A percentile compares a stretch with the other conserved stretches of the same genome.
Evolutionary conservation across 2,888 invertebrate species (phyloP).

Genomic region (Dryadula phaetusa): DNA sequence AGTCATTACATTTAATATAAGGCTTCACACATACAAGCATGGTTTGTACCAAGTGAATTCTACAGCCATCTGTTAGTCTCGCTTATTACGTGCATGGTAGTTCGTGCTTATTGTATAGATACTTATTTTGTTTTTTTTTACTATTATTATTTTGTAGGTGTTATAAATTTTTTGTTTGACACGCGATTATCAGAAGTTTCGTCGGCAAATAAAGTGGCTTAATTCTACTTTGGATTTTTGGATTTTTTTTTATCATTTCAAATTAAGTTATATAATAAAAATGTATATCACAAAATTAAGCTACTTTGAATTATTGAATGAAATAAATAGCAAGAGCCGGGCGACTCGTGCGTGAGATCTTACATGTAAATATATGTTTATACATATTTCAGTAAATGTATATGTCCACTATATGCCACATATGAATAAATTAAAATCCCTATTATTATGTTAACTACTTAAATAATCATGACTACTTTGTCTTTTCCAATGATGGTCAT

Average conservation of each 20-base stretch:
- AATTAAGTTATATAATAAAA: too few species aligned
- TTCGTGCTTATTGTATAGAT: constrained; percentile 59
- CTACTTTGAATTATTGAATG: constrained; percentile 2
- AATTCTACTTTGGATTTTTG: background rate
- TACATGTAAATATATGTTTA: background rate
- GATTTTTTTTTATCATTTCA: background rate
- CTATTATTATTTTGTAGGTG: background rate
- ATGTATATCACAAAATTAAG: background rate
- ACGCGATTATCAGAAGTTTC: constrained; percentile 62
- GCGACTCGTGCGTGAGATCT: constrained; percentile 24
- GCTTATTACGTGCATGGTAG: constrained; percentile 69
- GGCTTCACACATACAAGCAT: constrained; percentile 20
- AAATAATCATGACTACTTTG: background rate
- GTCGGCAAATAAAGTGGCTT: constrained; percentile 38
- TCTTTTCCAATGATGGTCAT: background rate
- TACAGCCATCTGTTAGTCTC: constrained; percentile 74
- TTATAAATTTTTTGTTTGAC: background rate
- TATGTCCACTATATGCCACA: background rate
- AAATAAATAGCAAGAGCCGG: background rate
- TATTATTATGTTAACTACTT: background rate
- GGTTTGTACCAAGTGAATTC: constrained; percentile 64
- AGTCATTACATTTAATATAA: background rate
- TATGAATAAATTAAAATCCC: background rate
- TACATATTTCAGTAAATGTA: background rate
- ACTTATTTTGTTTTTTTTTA: background rate